A percentile compares a stretch with the other conserved stretches of the same genome.
Conservation (phyloP, 2,113 vertebrate species). For the Eurystomus gularis region DNA sequence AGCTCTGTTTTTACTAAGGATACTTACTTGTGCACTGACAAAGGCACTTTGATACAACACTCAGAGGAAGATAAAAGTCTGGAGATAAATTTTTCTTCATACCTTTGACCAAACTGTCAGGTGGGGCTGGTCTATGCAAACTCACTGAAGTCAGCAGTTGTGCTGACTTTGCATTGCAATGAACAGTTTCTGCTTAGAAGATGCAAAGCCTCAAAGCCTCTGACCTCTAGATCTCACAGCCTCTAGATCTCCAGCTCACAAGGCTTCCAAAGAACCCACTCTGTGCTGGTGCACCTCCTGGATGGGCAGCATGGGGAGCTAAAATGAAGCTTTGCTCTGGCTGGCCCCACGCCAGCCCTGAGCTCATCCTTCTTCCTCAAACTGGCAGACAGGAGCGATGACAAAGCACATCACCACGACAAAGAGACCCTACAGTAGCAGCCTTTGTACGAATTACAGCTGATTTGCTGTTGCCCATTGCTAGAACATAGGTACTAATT, state of each 20-base stretch:
- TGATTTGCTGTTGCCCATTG: not conserved
- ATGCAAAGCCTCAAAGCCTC: not conserved
- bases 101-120: not conserved
- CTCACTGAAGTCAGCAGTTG: not conserved
- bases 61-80: not conserved
- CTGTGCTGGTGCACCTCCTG: not conserved
- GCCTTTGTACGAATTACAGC: not conserved
- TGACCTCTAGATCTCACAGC: not conserved
- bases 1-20: conserved; percentile 7
- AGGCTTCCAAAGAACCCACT: not conserved
- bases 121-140: not conserved
- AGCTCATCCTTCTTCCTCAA: not conserved
- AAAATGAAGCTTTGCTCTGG: not conserved
- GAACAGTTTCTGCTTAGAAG: not conserved
- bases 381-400: not conserved
- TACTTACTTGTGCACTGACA: not conserved
- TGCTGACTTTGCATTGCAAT: not conserved
- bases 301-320: accelerated
- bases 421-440: not conserved
- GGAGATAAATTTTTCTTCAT: not conserved
- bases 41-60: not conserved
- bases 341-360: not conserved
- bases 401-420: not conserved
- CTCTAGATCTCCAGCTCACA: not conserved
- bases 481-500: conserved; percentile 14